Conservation (phyloP, 2,797 vertebrate genomes). For the Apodemus agrarius region DNA sequence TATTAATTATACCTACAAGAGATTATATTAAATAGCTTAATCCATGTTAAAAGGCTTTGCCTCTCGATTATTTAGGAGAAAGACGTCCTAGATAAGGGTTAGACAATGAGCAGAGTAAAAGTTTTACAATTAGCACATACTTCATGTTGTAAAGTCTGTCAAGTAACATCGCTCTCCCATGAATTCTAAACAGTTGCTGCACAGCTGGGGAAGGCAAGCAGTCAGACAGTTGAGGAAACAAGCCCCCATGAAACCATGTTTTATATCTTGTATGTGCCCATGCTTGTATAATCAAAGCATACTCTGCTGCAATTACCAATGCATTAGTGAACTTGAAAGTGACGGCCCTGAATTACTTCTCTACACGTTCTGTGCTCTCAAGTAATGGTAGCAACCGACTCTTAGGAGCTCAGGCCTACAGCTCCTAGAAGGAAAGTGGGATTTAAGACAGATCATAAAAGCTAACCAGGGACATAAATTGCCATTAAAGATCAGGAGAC, state of each 20-base stretch:
- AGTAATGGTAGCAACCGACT: not conserved
- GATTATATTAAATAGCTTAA: conserved; percentile 55
- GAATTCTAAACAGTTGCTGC: conserved; percentile 55
- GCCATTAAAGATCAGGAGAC: conserved; percentile 62
- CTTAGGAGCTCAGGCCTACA: conserved; percentile 4
- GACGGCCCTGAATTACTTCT: conserved; percentile 51
- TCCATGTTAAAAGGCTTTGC: conserved; percentile 2
- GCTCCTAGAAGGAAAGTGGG: not conserved
- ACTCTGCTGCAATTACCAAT: conserved; percentile 53
- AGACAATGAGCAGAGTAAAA: conserved; percentile 12
- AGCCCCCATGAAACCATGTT: not conserved
- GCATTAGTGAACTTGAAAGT: conserved; percentile 11
- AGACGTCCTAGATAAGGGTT: conserved; percentile 37
- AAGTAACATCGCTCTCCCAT: conserved; percentile 32
- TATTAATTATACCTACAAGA: conserved; percentile 28
- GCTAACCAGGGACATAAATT: conserved; percentile 65
- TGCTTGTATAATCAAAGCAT: conserved; percentile 53
- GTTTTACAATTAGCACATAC: conserved; percentile 19
- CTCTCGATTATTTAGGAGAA: conserved; percentile 6
- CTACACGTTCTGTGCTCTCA: not conserved
- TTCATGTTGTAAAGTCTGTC: conserved; percentile 19
- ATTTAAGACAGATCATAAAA: conserved; percentile 67
- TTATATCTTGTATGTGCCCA: not conserved
- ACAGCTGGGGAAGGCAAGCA: not conserved
- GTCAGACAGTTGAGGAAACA: conserved; percentile 56